These are phyloP conservation scores for Tipula confusa DNA, from an alignment of 2,888 invertebrate genomes.

Conservation along the genomic window DNA sequence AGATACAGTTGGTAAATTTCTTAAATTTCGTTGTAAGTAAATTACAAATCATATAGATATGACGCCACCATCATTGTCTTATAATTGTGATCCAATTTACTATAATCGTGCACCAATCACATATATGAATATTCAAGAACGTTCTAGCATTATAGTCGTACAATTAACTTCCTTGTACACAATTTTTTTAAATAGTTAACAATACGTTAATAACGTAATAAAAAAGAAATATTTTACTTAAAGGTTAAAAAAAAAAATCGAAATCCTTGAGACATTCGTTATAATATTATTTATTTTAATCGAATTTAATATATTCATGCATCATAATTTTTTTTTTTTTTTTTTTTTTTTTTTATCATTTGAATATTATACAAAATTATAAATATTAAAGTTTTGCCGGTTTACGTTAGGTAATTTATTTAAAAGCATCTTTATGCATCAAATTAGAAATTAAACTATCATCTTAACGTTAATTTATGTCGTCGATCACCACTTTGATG, in stretches of 20 bases:
- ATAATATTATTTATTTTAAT: not conserved
- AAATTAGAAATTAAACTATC: not conserved
- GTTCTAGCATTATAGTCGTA: not conserved
- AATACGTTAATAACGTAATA: not conserved
- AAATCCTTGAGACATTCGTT: not conserved
- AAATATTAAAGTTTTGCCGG: too few relatives aligned
- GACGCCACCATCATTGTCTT: not conserved
- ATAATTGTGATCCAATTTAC: not conserved
- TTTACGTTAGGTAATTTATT: not conserved
- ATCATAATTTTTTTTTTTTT: not conserved
- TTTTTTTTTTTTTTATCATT: not conserved
- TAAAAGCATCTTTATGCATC: not conserved
- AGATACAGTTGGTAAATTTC: too few relatives aligned
- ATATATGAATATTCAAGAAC: not conserved
- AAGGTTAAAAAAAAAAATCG: not conserved
- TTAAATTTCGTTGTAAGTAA: too few relatives aligned
- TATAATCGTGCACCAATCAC: not conserved
- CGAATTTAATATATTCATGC: not conserved
- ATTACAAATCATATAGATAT: not conserved
- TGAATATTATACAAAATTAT: not conserved
- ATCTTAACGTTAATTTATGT: not conserved
- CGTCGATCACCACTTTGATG: not conserved
- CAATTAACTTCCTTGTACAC: not conserved
- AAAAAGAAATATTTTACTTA: slow-evolving; percentile 3
- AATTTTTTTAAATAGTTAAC: not conserved